Percentiles rank a stretch among this genome's conserved stretches.
Evolutionary conservation across 2,113 vertebrate genomes (phyloP).

Genomic region (Colistium nudipinnis): DNA sequence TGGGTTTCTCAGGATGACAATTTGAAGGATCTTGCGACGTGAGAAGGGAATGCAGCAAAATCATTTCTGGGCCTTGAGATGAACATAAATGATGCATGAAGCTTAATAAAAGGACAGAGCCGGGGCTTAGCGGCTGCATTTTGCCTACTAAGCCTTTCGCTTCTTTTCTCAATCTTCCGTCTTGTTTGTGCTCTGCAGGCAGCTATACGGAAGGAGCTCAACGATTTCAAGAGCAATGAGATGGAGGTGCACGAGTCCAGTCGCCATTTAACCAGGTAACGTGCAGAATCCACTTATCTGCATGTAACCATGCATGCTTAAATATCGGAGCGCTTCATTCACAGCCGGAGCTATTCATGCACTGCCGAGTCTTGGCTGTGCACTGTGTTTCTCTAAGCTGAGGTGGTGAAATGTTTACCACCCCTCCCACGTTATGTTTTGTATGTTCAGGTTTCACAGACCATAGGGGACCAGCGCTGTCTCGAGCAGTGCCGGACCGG

Average conservation of each 20-base stretch:
- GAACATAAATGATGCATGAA: conserved; percentile 67
- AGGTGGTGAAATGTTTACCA: conserved; percentile 35
- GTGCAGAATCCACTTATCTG: neutral
- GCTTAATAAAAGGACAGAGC: conserved; percentile 49
- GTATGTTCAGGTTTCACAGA: conserved; percentile 91
- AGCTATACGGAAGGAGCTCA: conserved; percentile 97
- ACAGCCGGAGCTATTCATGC: neutral
- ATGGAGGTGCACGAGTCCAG: conserved; percentile 99
- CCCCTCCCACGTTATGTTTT: conserved; percentile 9
- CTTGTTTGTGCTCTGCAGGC: conserved; percentile 81
- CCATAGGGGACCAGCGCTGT: conserved; percentile 91
- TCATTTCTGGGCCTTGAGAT: conserved; percentile 53
- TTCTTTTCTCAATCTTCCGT: conserved; percentile 29
- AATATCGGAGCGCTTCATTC: neutral
- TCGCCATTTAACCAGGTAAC: conserved; percentile 98
- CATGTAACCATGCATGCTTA: neutral
- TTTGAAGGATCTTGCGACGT: conserved; percentile 29
- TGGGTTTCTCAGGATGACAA: conserved; percentile 22
- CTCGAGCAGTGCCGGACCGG: conserved; percentile 81
- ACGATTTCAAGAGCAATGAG: conserved; percentile 98
- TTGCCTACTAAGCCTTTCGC: conserved; percentile 36
- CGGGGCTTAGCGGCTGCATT: conserved; percentile 24
- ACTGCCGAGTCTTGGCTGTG: neutral
- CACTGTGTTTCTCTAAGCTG: neutral
- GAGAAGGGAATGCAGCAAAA: conserved; percentile 35